Conservation (phyloP, 2,888 invertebrate genomes). For the Idaea dimidiata region DNA sequence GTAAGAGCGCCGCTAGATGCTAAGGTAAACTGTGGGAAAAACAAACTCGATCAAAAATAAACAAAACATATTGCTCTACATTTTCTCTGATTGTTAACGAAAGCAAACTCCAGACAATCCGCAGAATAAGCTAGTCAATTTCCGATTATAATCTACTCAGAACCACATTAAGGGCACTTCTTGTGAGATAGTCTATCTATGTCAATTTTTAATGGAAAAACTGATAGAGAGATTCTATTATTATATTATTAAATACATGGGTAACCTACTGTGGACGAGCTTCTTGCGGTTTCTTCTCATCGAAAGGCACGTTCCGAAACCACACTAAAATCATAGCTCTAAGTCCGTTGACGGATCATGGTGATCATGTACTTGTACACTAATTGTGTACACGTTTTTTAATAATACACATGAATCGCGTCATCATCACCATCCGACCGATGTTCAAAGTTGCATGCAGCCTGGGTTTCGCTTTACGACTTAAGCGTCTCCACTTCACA, state of each 20-base stretch:
- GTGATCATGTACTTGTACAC: too few relatives aligned
- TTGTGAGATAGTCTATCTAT: not conserved
- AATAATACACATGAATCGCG: too few relatives aligned
- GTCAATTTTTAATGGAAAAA: not conserved
- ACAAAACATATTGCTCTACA: not conserved
- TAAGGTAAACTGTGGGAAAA: not conserved
- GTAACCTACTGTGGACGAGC: slow-evolving; percentile 3
- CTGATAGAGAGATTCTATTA: not conserved
- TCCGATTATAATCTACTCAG: not conserved
- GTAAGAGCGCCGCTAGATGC: not conserved
- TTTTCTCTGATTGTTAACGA: not conserved
- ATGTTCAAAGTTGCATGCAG: too few relatives aligned
- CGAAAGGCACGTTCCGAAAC: too few relatives aligned
- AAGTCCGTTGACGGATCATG: too few relatives aligned
- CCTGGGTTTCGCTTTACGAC: too few relatives aligned
- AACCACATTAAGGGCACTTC: not conserved
- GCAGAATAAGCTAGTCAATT: not conserved
- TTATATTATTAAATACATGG: too few relatives aligned
- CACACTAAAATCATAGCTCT: too few relatives aligned
- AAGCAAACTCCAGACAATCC: not conserved
- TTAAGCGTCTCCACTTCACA: too few relatives aligned
- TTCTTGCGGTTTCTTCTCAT: too few relatives aligned
- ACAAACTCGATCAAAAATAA: not conserved
- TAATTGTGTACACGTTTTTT: too few relatives aligned
- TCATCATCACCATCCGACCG: too few relatives aligned